Evolutionary conservation across 2,888 invertebrate species (phyloP).

Genomic region (Thymelicus acteon): DNA sequence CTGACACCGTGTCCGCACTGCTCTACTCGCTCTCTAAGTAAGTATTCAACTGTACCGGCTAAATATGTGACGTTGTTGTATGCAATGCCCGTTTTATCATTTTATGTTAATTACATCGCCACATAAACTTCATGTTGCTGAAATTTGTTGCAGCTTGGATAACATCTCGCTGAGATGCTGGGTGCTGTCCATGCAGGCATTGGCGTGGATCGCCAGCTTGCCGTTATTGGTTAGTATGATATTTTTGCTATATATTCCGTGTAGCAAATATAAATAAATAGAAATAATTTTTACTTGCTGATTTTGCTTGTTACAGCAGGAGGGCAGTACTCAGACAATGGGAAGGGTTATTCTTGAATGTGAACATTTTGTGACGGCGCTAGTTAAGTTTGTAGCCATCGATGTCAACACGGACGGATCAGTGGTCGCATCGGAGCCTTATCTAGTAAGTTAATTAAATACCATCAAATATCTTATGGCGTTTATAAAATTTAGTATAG

Average conservation of each 20-base stretch:
- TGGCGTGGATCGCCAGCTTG: constrained; percentile 89
- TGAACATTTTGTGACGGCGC: constrained; percentile 87
- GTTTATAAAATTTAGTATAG: no score
- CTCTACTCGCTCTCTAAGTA: constrained; percentile 68
- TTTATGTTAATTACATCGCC: no score
- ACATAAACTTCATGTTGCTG: no score
- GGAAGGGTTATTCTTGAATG: constrained; percentile 87
- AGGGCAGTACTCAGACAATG: constrained; percentile 83
- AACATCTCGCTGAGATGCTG: constrained; percentile 87
- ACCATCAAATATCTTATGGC: no score
- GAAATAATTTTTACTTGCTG: no score
- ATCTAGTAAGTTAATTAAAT: constrained; percentile 60
- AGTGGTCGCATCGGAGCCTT: constrained; percentile 69
- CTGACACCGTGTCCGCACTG: constrained; percentile 73
- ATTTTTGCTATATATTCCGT: no score
- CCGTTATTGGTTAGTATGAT: constrained; percentile 63
- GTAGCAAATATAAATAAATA: no score
- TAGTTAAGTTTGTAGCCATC: constrained; percentile 88
- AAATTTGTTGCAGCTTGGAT: constrained; percentile 62
- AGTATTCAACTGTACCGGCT: not conserved
- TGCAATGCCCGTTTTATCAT: no score
- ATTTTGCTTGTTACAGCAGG: constrained; percentile 57
- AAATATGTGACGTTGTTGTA: no score
- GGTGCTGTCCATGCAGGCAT: constrained; percentile 91
- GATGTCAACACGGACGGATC: constrained; percentile 76